Conservation (phyloP, 2,113 vertebrate species). For the Ranitomeya variabilis region DNA sequence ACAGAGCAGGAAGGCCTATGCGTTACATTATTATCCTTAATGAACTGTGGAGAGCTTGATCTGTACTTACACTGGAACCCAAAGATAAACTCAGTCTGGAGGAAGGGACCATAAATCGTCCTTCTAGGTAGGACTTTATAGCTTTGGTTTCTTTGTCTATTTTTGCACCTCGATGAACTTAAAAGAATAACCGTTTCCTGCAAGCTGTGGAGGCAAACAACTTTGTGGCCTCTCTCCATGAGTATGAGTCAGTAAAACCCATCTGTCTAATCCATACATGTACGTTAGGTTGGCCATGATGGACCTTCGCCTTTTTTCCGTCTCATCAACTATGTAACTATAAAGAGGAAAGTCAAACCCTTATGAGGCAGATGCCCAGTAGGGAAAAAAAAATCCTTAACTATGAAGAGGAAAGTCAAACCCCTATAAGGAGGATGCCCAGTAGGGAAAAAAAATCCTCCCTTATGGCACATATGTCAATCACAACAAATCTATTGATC, state of each 20-base stretch:
- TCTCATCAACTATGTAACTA: too few relatives aligned
- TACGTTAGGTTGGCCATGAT: neutral
- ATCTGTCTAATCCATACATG: neutral
- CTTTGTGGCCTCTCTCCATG: neutral
- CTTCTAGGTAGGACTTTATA: neutral
- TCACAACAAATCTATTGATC: too few relatives aligned
- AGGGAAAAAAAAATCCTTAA: too few relatives aligned
- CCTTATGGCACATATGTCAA: too few relatives aligned
- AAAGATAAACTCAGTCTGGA: slow-evolving; percentile 30
- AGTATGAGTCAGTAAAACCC: neutral
- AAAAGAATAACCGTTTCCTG: neutral
- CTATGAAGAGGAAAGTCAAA: too few relatives aligned
- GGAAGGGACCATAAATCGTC: slow-evolving; percentile 13
- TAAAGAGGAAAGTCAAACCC: too few relatives aligned
- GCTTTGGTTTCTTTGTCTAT: neutral
- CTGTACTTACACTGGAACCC: slow-evolving; percentile 4
- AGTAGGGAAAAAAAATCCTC: too few relatives aligned
- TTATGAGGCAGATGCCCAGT: too few relatives aligned
- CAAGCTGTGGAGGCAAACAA: neutral
- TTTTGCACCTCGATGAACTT: neutral
- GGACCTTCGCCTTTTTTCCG: too few relatives aligned
- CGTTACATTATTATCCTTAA: slow-evolving; percentile 34
- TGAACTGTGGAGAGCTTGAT: slow-evolving; percentile 36
- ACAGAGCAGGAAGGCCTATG: slow-evolving; percentile 6
- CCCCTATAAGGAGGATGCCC: too few relatives aligned